These are phyloP conservation scores for Desmophyllum pertusum DNA, from an alignment of 92 coral and sea anemone genomes.

Conservation along the genomic window DNA sequence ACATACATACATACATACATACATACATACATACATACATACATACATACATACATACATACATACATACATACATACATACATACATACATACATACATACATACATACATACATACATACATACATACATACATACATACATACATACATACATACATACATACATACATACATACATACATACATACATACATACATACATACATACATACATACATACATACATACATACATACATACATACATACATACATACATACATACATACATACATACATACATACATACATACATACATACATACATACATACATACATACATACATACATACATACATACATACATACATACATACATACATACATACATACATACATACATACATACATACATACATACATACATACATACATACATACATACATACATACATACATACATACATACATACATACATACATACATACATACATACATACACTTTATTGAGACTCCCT, in stretches of 20 bases:
- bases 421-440: too few species aligned
- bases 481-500: too few species aligned
- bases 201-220: neutral
- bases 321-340: neutral
- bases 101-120: too few species aligned
- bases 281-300: neutral
- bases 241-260: neutral
- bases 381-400: too few species aligned
- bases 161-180: neutral
- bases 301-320: neutral
- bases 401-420: too few species aligned
- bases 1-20: too few species aligned
- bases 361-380: neutral
- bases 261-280: neutral
- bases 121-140: too few species aligned
- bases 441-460: too few species aligned
- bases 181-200: neutral
- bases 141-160: too few species aligned
- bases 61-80: neutral
- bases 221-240: neutral
- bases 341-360: neutral
- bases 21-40: neutral
- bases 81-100: slow-evolving; percentile 1
- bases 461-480: too few species aligned
- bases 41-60: neutral